Evolutionary conservation across 2,797 vertebrate genomes (phyloP).

Genomic region (Antrozous pallidus): DNA sequence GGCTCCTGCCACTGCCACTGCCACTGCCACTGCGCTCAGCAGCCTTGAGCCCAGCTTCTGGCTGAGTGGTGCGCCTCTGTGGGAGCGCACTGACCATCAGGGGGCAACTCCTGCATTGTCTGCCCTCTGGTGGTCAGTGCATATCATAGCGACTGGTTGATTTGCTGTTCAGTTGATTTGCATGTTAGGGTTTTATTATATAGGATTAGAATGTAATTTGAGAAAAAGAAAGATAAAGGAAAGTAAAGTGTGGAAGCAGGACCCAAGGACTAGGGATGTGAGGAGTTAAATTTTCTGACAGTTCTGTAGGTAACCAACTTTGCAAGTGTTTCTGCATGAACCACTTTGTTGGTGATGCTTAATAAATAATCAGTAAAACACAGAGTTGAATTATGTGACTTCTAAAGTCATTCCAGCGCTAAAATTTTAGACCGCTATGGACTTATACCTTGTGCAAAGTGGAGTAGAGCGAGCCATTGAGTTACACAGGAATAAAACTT

Average conservation of each 20-base stretch:
- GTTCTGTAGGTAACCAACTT: background rate
- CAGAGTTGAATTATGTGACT: background rate
- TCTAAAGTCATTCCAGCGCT: background rate
- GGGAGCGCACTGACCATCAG: too few relatives aligned
- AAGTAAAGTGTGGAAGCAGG: background rate
- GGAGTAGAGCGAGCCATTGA: background rate
- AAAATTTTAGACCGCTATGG: background rate
- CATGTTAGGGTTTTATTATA: background rate
- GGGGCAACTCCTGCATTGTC: too few relatives aligned
- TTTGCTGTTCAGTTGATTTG: background rate
- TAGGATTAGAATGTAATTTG: background rate
- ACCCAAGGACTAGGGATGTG: background rate
- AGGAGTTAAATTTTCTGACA: background rate
- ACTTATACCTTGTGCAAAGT: background rate
- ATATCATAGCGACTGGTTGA: too few relatives aligned
- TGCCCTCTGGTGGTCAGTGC: too few relatives aligned
- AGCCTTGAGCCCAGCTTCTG: too few relatives aligned
- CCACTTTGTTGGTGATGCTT: background rate
- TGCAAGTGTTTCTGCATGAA: background rate
- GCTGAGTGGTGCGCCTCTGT: too few relatives aligned
- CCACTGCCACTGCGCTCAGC: too few relatives aligned
- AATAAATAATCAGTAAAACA: background rate
- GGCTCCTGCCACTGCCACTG: too few relatives aligned
- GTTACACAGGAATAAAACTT: too few relatives aligned
- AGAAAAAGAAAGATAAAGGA: background rate